Evolutionary conservation across 2,797 vertebrate genomes (phyloP).

Genomic region (Protosalanx chinensis): DNA sequence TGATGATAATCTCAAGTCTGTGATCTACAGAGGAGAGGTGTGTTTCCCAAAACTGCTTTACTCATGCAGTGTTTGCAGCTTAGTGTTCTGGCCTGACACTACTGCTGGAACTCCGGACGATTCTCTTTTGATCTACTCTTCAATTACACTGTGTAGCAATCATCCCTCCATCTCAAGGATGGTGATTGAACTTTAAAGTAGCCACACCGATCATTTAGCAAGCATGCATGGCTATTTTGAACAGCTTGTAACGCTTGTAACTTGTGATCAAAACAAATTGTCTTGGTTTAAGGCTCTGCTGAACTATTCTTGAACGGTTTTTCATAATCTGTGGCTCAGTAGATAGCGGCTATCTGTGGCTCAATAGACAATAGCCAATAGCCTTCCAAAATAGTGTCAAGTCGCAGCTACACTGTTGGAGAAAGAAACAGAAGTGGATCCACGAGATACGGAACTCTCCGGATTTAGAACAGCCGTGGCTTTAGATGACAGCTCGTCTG

Average conservation of each 20-base stretch:
- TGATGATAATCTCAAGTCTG: constrained; percentile 51
- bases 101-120: constrained; percentile 52
- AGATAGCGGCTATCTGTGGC: not conserved
- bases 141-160: constrained; percentile 73
- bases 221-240: constrained; percentile 34
- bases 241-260: constrained; percentile 29
- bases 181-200: constrained; percentile 67
- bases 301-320: not conserved
- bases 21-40: constrained; percentile 47
- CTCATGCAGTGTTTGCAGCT: constrained; percentile 33
- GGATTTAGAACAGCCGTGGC: constrained; percentile 39
- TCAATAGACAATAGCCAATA: not conserved
- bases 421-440: not conserved
- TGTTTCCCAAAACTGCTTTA: constrained; percentile 39
- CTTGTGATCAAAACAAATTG: constrained; percentile 15
- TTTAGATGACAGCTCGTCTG: constrained; percentile 50
- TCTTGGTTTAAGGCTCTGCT: constrained; percentile 24
- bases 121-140: constrained; percentile 69
- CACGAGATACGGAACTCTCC: not conserved
- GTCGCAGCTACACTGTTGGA: not conserved
- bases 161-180: constrained; percentile 59
- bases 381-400: not conserved
- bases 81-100: constrained; percentile 46
- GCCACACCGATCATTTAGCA: constrained; percentile 60
- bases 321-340: not conserved